Percentiles rank a stretch among this genome's conserved stretches.
Evolutionary conservation across 1,140 invertebrate species (phyloP).

Genomic region (Muscidifurax raptorellus): DNA sequence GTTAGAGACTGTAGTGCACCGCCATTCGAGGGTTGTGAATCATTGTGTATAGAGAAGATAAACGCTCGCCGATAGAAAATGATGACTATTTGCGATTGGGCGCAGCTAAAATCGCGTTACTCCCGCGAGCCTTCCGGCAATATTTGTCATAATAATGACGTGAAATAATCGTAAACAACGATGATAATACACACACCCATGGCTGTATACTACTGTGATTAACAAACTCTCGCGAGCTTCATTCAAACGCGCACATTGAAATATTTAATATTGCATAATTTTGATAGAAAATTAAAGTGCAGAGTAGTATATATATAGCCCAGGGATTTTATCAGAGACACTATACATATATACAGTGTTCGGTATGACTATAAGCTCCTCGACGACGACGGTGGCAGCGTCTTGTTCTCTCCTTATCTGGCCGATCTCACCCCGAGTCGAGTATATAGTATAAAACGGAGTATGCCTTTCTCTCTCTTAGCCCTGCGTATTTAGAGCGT

Average conservation of each 20-base stretch:
- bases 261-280: no score
- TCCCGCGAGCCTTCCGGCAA: neutral
- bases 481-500: conserved; percentile 37
- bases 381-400: no score
- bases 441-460: neutral
- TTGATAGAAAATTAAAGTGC: no score
- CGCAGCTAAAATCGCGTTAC: neutral
- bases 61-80: neutral
- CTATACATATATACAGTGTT: no score
- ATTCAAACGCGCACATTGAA: no score
- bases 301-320: no score
- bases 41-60: neutral
- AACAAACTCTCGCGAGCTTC: no score
- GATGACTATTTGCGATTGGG: neutral
- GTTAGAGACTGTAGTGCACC: no score
- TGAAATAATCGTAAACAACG: neutral
- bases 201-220: no score
- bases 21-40: neutral
- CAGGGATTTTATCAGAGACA: no score
- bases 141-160: neutral
- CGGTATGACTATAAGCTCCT: no score
- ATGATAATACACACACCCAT: no score
- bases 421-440: conserved; percentile 13
- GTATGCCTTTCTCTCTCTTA: neutral
- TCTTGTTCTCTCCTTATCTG: conserved; percentile 38